Base-by-base conservation (phyloP, 2,888 invertebrate genomes). In the Neocrepidodera transversa region DNA sequence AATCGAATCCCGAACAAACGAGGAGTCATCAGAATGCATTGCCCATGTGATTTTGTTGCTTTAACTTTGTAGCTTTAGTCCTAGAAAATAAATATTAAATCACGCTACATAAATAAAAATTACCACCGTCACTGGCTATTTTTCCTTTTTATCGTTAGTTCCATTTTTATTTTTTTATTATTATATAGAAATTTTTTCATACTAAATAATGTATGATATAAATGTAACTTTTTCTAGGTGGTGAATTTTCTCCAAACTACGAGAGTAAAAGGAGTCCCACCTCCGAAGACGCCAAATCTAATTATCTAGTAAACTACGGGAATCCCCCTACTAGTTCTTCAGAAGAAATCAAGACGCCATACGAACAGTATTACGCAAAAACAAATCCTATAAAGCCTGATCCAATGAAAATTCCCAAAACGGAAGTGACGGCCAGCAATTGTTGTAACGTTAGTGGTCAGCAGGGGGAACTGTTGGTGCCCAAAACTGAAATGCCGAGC, bases 401-500 rank as follows among this genome's bases (percentile, higher is more conserved):
- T 59, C 64, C 71, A 5, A 80, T 83, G 70, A 85, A 85, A 70
- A 79, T 84, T 8, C 82, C 85, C 3, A 85, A 85, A 73, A 82
- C 82, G 1, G 78, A 81, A 69, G 71, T 76, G 7, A 74, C 77
- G 2, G 75, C 78, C 30, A 76, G 77, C 16, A 76, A 76, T 47
- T 79, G 76, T 56, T 84, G 84, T 74, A 81, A 74, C 66, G 74
- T 76, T 16, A 68, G 74, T 79, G 76, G 79, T 51, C 40, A 40
- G 3, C 82, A 86, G 81, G 76, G 79, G 73, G 75, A 81, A 76
- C 81, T 88, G 74, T 80, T 89, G 68, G 86, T 89, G 66, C 88
- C 89, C 10, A 90, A 90, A 82, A 84, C 87, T 26, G 89, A 89
- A 80, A 81, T 76, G 10, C 72, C 78, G 4, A 78, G 66, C 32